Percentiles rank a stretch among this genome's conserved stretches.
phyloP scores from a whole-genome alignment of 1,140 invertebrate genomes.

The Aplysia californica region DNA sequence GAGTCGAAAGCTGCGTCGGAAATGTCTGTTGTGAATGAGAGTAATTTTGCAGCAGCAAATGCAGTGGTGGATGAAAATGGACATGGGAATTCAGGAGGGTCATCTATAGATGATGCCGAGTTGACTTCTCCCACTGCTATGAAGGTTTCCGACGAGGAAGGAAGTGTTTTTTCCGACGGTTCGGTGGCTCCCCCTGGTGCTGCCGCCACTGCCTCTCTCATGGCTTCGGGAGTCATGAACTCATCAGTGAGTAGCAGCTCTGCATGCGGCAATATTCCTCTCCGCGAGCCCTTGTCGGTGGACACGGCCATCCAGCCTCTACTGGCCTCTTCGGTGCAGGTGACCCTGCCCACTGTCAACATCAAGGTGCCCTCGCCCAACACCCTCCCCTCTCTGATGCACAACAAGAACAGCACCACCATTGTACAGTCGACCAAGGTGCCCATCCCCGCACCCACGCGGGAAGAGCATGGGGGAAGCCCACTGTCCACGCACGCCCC shows the following conservation, averaged over 20 bases:
- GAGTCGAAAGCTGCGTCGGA: too few relatives aligned
- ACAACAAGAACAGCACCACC: constrained; percentile 41
- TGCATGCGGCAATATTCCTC: not conserved
- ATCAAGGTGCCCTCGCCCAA: constrained; percentile 54
- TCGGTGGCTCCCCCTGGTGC: too few relatives aligned
- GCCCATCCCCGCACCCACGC: constrained; percentile 39
- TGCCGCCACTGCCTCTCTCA: not conserved
- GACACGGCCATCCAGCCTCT: not conserved
- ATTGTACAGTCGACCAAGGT: constrained; percentile 47
- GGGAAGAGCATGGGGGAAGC: not conserved
- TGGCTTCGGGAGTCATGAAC: too few relatives aligned
- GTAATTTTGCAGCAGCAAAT: too few relatives aligned
- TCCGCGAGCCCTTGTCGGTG: not conserved
- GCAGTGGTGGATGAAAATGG: too few relatives aligned
- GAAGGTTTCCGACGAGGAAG: not conserved
- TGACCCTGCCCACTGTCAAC: constrained; percentile 46
- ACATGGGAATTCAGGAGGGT: too few relatives aligned
- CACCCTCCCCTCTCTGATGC: constrained; percentile 49
- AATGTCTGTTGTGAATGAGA: too few relatives aligned
- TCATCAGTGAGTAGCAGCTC: too few relatives aligned
- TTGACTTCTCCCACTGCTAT: not conserved
- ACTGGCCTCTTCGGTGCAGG: not conserved
- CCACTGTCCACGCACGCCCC: not conserved
- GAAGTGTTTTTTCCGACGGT: too few relatives aligned
- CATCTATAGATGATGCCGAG: not conserved